Evolutionary conservation across 2,888 invertebrate genomes (phyloP).

Genomic region (Cepaea hortensis): DNA sequence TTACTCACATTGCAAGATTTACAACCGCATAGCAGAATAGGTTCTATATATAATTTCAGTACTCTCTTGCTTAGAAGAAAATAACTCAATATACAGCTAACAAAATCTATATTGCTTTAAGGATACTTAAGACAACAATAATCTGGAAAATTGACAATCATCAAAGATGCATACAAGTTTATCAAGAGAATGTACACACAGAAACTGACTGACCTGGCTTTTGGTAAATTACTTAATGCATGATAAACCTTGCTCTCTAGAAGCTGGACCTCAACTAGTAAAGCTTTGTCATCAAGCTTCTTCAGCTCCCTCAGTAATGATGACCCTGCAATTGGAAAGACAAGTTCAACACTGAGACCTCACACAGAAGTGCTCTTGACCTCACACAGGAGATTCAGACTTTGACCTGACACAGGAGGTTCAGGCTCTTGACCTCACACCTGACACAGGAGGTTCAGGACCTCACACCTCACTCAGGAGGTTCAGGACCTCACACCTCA

Average conservation of each 20-base stretch:
- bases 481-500: too few relatives aligned
- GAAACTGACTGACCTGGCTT: slow-evolving; percentile 77
- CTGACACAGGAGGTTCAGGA: too few relatives aligned
- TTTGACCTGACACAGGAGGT: too few relatives aligned
- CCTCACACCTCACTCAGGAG: too few relatives aligned
- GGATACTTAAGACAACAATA: not conserved
- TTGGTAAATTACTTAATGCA: slow-evolving; percentile 96
- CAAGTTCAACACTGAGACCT: not conserved
- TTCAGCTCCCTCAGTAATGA: slow-evolving; percentile 95
- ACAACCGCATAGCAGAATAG: too few relatives aligned
- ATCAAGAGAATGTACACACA: not conserved
- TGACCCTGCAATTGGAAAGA: slow-evolving; percentile 78
- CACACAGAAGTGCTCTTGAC: too few relatives aligned
- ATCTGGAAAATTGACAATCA: not conserved
- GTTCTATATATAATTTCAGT: too few relatives aligned
- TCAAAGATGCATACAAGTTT: too few relatives aligned
- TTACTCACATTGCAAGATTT: too few relatives aligned
- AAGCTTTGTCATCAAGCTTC: slow-evolving; percentile 98
- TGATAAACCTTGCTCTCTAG: slow-evolving; percentile 99
- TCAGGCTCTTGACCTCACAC: too few relatives aligned
- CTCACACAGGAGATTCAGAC: too few relatives aligned
- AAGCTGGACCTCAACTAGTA: slow-evolving; percentile 97
- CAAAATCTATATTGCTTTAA: not conserved
- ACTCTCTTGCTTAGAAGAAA: too few relatives aligned
- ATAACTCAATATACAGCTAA: not conserved